Percentiles rank a stretch among this genome's conserved stretches.
Evolutionary conservation across 2,888 invertebrate genomes (phyloP).

Genomic region (Drosophila neotestacea): DNA sequence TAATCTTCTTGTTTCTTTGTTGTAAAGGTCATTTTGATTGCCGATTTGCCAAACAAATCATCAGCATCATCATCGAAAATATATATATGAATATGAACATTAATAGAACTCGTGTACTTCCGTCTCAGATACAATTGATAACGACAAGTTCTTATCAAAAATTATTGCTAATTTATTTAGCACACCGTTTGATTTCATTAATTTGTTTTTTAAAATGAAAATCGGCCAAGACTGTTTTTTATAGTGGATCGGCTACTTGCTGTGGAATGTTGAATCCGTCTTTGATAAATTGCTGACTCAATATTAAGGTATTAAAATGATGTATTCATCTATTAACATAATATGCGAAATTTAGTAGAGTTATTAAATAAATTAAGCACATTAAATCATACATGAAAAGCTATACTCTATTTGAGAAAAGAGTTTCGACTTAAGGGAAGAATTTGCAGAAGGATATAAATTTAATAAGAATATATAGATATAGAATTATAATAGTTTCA

Average conservation of each 20-base stretch:
- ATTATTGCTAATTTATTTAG: conserved; percentile 33
- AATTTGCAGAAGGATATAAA: neutral
- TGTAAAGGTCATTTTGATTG: conserved; percentile 15
- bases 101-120: conserved; percentile 38
- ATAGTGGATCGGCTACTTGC: conserved; percentile 26
- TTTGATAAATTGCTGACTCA: conserved; percentile 29
- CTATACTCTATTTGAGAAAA: conserved; percentile 6
- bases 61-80: conserved; percentile 10
- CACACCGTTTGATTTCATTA: conserved; percentile 22
- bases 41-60: conserved; percentile 17
- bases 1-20: conserved; percentile 26
- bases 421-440: neutral
- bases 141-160: conserved; percentile 29
- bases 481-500: too few relatives aligned
- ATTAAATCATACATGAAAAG: conserved; percentile 13
- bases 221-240: conserved; percentile 8
- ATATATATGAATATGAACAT: neutral
- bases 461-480: neutral
- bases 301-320: conserved; percentile 40
- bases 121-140: conserved; percentile 36
- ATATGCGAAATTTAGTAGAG: conserved; percentile 50
- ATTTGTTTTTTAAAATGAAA: conserved; percentile 7
- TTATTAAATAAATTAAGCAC: conserved; percentile 52
- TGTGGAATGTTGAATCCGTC: conserved; percentile 34
- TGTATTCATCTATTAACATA: conserved; percentile 44